Evolutionary conservation across 2,113 vertebrate genomes (phyloP).

Genomic region (Riparia riparia): DNA sequence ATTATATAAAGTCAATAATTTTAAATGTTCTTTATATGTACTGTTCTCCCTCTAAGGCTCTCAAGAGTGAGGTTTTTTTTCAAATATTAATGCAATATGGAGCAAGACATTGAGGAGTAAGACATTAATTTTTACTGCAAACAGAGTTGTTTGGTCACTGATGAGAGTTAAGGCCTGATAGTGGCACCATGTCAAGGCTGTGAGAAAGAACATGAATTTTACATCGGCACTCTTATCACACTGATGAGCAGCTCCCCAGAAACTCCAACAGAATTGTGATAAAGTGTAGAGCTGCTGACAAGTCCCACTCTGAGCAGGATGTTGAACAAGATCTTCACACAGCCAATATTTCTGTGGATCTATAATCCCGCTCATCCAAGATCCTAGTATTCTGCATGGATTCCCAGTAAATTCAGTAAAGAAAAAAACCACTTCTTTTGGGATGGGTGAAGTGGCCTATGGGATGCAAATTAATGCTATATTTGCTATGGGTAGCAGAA

Average conservation of each 20-base stretch:
- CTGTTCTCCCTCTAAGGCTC: not conserved
- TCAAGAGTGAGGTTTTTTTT: not conserved
- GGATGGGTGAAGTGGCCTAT: not conserved
- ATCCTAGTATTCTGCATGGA: not conserved
- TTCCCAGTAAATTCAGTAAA: not conserved
- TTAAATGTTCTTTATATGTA: not conserved
- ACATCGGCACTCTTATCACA: not conserved
- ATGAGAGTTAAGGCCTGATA: not conserved
- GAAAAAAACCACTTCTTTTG: accelerated
- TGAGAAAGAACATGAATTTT: not conserved
- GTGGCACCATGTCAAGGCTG: accelerated
- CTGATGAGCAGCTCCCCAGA: not conserved
- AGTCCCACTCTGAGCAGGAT: not conserved
- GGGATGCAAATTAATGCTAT: not conserved
- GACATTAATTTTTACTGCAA: not conserved
- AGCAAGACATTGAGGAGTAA: not conserved
- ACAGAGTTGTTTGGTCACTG: not conserved
- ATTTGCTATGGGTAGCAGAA: not conserved
- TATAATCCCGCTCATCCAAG: not conserved
- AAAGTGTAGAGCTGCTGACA: not conserved
- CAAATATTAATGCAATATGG: not conserved
- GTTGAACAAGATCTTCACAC: not conserved
- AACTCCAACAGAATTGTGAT: not conserved
- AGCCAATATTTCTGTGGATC: not conserved
- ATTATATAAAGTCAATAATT: not conserved